These are phyloP conservation scores for Hemiscyllium ocellatum DNA, from an alignment of 2,113 vertebrate genomes.

Conservation along the genomic window DNA sequence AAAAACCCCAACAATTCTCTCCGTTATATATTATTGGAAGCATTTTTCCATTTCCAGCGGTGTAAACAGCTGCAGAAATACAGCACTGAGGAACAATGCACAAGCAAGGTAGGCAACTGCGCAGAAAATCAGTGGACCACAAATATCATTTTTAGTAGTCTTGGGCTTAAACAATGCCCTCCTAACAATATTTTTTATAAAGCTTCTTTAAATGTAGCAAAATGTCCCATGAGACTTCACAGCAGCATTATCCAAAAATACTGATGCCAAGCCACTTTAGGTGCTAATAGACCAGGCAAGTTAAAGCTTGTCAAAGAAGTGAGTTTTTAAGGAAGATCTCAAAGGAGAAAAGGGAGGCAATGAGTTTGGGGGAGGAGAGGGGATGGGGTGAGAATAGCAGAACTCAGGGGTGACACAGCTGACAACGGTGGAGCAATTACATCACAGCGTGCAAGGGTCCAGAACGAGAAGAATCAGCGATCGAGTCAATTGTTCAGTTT, in stretches of 20 bases:
- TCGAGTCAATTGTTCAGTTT: not conserved
- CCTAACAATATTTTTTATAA: not conserved
- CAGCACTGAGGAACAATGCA: not conserved
- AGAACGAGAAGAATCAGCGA: no score
- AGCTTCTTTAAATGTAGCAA: not conserved
- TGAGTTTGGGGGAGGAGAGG: not conserved
- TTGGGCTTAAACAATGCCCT: not conserved
- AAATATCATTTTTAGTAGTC: not conserved
- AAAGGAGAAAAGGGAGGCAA: not conserved
- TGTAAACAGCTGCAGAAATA: not conserved
- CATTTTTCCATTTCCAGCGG: not conserved
- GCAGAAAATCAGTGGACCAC: not conserved
- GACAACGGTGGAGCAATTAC: not conserved
- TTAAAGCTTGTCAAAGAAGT: not conserved
- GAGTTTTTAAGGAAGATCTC: not conserved
- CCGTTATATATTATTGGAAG: not conserved
- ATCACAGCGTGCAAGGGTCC: no score
- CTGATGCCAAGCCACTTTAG: not conserved
- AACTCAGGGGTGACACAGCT: not conserved
- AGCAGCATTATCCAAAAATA: not conserved
- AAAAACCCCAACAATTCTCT: not conserved
- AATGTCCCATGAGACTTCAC: not conserved
- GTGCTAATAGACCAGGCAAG: not conserved
- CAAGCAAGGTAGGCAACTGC: not conserved
- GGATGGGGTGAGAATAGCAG: not conserved